Percentiles rank a stretch among this genome's conserved stretches.
These are phyloP conservation scores for Oryctes rhinoceros DNA, from an alignment of 1,140 invertebrate species.

Conservation along the genomic window DNA sequence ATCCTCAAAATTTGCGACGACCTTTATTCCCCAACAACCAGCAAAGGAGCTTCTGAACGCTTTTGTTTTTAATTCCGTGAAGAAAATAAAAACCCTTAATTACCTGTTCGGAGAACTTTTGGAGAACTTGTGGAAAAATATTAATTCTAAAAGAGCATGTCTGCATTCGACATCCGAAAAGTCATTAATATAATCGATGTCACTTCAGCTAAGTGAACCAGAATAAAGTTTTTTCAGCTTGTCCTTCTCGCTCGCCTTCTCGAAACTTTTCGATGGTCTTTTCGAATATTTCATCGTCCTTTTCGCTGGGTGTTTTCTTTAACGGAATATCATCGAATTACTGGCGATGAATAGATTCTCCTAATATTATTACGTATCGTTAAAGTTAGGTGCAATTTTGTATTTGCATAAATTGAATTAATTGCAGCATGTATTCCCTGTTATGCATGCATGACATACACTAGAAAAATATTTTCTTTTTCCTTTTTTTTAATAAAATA, in stretches of 20 bases:
- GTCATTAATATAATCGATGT: slow-evolving; percentile 33
- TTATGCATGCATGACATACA: too few relatives aligned
- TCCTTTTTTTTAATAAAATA: too few relatives aligned
- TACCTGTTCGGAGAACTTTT: background rate
- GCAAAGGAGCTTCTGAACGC: too few relatives aligned
- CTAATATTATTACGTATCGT: background rate
- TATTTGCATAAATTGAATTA: too few relatives aligned
- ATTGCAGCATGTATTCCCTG: too few relatives aligned
- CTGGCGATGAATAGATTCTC: background rate
- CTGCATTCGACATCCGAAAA: background rate
- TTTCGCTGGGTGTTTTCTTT: background rate
- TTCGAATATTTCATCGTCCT: background rate
- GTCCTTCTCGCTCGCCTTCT: background rate
- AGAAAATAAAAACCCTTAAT: slow-evolving; percentile 16
- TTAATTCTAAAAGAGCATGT: slow-evolving; percentile 8
- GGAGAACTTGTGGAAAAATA: background rate
- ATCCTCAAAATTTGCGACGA: too few relatives aligned
- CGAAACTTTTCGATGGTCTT: slow-evolving; percentile 1
- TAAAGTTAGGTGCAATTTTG: too few relatives aligned
- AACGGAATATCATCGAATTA: background rate
- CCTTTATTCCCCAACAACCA: too few relatives aligned
- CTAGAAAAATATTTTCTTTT: too few relatives aligned
- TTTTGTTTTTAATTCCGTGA: background rate
- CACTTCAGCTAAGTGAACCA: background rate
- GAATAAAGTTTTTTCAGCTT: background rate